phyloP scores from a whole-genome alignment of 2,113 vertebrate genomes.

The Atherinomorus stipes region DNA sequence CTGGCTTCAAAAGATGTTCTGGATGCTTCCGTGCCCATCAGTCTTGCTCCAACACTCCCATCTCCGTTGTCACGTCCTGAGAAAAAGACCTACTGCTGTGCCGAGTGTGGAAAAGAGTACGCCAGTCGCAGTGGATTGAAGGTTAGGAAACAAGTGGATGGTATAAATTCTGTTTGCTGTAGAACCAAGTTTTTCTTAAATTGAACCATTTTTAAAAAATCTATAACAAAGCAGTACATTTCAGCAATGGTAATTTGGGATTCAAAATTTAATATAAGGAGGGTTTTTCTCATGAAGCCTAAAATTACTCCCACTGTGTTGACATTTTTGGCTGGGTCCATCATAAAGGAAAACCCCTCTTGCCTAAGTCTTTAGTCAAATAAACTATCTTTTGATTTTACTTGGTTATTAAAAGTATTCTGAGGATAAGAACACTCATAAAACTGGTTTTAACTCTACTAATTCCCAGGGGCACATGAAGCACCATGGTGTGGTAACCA shows the following conservation, averaged over 20 bases:
- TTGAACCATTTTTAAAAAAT: not conserved
- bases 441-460: not conserved
- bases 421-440: not conserved
- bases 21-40: conserved; percentile 70
- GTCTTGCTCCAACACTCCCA: conserved; percentile 77
- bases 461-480: conserved; percentile 83
- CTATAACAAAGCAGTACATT: not conserved
- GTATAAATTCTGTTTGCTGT: not conserved
- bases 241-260: no score
- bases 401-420: not conserved
- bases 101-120: conserved; percentile 85
- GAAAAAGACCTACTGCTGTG: conserved; percentile 84
- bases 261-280: not conserved
- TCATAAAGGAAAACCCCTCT: not conserved
- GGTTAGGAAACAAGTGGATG: conserved; percentile 57
- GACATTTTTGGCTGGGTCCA: not conserved
- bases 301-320: not conserved
- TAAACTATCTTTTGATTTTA: not conserved
- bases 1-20: conserved; percentile 58
- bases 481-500: conserved; percentile 78
- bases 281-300: not conserved
- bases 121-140: conserved; percentile 85
- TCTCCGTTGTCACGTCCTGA: conserved; percentile 81
- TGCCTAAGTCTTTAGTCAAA: not conserved
- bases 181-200: not conserved